Conservation (phyloP, 2,888 invertebrate genomes). For the Harmothoe impar region DNA sequence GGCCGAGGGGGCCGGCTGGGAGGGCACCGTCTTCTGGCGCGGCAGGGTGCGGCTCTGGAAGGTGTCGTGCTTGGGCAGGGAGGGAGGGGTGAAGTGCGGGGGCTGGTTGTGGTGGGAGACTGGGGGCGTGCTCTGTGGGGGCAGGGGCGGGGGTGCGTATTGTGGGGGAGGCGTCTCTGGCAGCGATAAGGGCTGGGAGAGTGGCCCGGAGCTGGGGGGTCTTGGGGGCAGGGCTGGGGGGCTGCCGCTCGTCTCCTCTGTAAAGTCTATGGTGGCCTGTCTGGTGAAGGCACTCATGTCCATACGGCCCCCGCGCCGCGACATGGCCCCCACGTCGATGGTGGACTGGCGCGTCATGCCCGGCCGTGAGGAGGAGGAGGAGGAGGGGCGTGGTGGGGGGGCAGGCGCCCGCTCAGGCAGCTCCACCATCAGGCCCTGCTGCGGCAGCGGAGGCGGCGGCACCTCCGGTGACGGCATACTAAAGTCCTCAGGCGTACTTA, state of each 20-base stretch:
- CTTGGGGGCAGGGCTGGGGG: constrained; percentile 46
- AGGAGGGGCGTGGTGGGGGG: constrained; percentile 60
- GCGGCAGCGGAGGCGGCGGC: constrained; percentile 62
- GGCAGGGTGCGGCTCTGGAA: constrained; percentile 54
- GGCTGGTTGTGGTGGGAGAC: background rate
- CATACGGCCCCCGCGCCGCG: background rate
- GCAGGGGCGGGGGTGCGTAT: constrained; percentile 12
- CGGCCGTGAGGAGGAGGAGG: constrained; percentile 31
- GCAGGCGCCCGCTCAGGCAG: constrained; percentile 59
- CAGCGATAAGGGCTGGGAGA: constrained; percentile 25
- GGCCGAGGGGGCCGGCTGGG: background rate
- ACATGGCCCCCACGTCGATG: constrained; percentile 53
- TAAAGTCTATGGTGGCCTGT: constrained; percentile 52
- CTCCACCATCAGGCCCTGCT: constrained; percentile 42
- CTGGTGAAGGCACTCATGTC: constrained; percentile 30
- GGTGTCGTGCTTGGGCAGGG: constrained; percentile 52
- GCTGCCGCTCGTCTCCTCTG: constrained; percentile 26
- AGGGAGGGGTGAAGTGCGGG: constrained; percentile 42
- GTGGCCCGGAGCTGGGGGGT: constrained; percentile 43
- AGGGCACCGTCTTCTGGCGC: constrained; percentile 23
- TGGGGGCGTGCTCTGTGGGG: constrained; percentile 15
- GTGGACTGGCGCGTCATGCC: constrained; percentile 15
- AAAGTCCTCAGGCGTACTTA: constrained; percentile 63
- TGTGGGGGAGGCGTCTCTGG: constrained; percentile 50
- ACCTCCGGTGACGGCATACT: constrained; percentile 58